Base-by-base conservation (phyloP, 2,797 vertebrate genomes). In the Macropodus opercularis region DNA sequence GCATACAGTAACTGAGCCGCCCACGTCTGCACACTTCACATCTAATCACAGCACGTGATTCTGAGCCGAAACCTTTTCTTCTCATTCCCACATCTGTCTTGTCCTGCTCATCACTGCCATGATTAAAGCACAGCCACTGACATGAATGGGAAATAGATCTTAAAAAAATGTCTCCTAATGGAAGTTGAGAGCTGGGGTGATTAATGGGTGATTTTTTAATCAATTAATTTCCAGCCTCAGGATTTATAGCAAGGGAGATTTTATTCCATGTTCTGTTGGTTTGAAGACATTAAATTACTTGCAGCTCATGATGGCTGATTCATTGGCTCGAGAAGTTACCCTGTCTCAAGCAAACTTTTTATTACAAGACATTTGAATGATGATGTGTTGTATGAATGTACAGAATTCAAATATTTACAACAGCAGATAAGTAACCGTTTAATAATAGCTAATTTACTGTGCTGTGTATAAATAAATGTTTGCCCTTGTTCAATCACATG, bases 141-240 rank as follows among this genome's bases (percentile, higher is more conserved):
- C 76, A 44, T 85, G 87, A 88, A 89, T 82, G 88, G 90, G 87
- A 90, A 91, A 86, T 85, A 88, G 85, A 92, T 93, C 90, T 90
- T 81, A 75, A 86, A 91, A 88, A 83, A 89, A 84, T 83, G 69
- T 66, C 67, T 64, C 65, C 79, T 89, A 91, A 92, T 92, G 84
- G 81, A 89, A 89, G 87, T 84, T 89, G 88, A 90, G 89, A 79
- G 85, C 75, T 60, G 64, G 82, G 64, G 80, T 92, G 91, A 93
- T 93, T 85, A 90, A 92, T 91, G 83, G 69, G 47, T 74, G 73
- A 73, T 83, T 88, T 81, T 89, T 87, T 77, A 80, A 87, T 89
- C 75, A 78, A 89, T 90, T 90, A 84, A 88, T 84, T 83, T 80
- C 75, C 75, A 67, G 63, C 59, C 75, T 60, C 21, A 15, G 59